Evolutionary conservation across 2,797 vertebrate species (phyloP).

Genomic region (Erpetoichthys calabaricus): DNA sequence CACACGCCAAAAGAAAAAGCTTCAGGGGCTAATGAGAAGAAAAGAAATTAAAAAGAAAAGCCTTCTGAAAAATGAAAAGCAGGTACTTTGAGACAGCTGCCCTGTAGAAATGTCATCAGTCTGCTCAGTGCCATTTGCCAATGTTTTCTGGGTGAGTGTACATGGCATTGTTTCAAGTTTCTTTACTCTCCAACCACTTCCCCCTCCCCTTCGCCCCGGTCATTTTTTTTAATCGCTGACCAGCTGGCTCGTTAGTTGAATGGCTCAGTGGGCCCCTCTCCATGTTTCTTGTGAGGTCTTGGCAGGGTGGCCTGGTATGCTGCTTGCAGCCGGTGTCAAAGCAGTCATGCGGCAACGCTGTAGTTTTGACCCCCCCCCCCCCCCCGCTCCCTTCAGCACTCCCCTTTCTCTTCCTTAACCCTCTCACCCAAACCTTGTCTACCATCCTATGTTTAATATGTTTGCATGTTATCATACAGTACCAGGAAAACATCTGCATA

Average conservation of each 20-base stretch:
- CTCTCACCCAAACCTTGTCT: background rate
- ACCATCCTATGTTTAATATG: constrained; percentile 36
- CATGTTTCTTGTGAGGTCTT: constrained; percentile 97
- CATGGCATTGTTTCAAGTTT: constrained; percentile 52
- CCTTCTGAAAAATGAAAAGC: too few species aligned
- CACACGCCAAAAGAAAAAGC: too few species aligned
- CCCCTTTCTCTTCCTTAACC: constrained; percentile 4
- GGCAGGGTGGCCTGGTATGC: constrained; percentile 65
- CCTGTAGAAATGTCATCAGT: constrained; percentile 26
- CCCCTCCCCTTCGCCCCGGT: too few species aligned
- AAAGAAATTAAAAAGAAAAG: too few species aligned
- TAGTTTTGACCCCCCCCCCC: constrained; percentile 41
- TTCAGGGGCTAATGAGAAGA: too few species aligned
- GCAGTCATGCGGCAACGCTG: constrained; percentile 61
- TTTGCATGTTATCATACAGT: constrained; percentile 60
- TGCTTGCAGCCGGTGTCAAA: constrained; percentile 58
- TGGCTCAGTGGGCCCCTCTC: constrained; percentile 74
- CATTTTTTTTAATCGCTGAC: constrained; percentile 79
- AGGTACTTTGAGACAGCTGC: background rate
- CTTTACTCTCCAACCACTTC: too few species aligned
- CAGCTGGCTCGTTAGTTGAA: constrained; percentile 87
- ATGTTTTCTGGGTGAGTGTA: constrained; percentile 67
- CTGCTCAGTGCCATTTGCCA: constrained; percentile 44
- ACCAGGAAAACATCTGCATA: too few species aligned
- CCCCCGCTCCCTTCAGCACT: background rate